Base-by-base conservation (phyloP, 2,113 vertebrate genomes). In the Psettodes erumei region DNA sequence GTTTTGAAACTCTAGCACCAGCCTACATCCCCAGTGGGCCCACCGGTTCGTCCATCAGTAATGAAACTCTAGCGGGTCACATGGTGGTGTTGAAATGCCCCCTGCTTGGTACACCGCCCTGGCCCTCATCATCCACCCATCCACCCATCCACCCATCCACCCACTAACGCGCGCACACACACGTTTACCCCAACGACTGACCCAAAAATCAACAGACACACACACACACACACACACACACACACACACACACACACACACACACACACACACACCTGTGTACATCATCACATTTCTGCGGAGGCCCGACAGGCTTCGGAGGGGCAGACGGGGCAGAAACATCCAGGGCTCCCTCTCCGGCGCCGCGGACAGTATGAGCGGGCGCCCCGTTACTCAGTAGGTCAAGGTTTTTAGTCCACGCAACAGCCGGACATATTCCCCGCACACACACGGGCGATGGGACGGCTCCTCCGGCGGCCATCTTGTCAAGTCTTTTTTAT, bases 1-100 rank as follows among this genome's bases (percentile, higher is more conserved):
- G 86, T 89, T 90, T 88, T 86, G 87, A 91, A 90, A 91, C 83
- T 68, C 83, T 82, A 84, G 70, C 64, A 65, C n/a, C 63, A 1
- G 66, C 54, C 70, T 51, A 66, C 78, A 59, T 51, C 72, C 76
- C 79, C 62, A 45, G 60, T 25, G 71, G 48, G 55, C 43, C 54
- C 68, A 70, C 55, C 43, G 55, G 40, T 77, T 75, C 8, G 15
- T 75, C 77, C 71, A 68, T 90, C 63, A 77, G 77, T 83, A 53
- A 84, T 59, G 59, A 66, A 81, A 89, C 69, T 48, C 59, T 53
- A 71, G 51, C 21, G 8, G 75, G 77, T 87, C 85, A 81, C 85
- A 85, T 79, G 86, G 23, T 85, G 40, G 74, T 74, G 86, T 83
- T 89, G 86, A 90, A 82, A 90, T 78, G 47, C 70, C 67, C 75